A percentile compares a stretch with the other conserved stretches of the same genome.
These are phyloP conservation scores for Gadus macrocephalus DNA, from an alignment of 2,113 vertebrate species.

Conservation along the genomic window DNA sequence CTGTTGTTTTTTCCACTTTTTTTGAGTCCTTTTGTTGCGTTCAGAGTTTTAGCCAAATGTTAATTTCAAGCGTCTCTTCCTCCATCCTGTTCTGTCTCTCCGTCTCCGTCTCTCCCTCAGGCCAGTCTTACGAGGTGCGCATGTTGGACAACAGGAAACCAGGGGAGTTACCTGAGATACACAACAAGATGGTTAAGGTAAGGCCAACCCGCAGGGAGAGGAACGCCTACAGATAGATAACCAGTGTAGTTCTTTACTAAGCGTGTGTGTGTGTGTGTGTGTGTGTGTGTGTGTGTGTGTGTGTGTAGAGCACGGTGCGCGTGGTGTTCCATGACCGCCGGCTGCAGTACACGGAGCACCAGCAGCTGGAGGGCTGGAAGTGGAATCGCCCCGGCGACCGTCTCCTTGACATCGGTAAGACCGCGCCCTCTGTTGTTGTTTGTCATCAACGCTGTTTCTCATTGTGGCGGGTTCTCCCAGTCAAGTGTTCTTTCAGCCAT, in stretches of 20 bases:
- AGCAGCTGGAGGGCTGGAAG: slow-evolving; percentile 96
- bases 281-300: slow-evolving; percentile 18
- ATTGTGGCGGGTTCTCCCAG: too few relatives aligned
- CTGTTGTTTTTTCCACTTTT: too few relatives aligned
- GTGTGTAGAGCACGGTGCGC: slow-evolving; percentile 57
- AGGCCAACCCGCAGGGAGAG: slow-evolving; percentile 26
- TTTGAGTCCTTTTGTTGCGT: too few relatives aligned
- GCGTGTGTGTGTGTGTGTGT: slow-evolving; percentile 32
- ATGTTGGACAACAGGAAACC: slow-evolving; percentile 91
- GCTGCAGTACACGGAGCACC: slow-evolving; percentile 95
- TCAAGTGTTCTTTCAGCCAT: too few relatives aligned
- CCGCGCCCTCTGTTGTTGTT: neutral
- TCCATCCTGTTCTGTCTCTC: neutral
- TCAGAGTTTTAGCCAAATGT: too few relatives aligned
- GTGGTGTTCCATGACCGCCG: slow-evolving; percentile 97
- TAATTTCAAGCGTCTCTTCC: too few relatives aligned
- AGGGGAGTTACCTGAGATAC: slow-evolving; percentile 85
- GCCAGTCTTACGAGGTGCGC: slow-evolving; percentile 93
- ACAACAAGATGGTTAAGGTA: slow-evolving; percentile 91
- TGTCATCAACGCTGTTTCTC: too few relatives aligned
- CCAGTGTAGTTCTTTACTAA: slow-evolving; percentile 1
- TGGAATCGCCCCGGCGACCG: slow-evolving; percentile 97
- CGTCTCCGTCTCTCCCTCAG: slow-evolving; percentile 55
- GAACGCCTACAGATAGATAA: neutral
- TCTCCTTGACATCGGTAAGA: slow-evolving; percentile 92